Percentiles rank a stretch among this genome's conserved stretches.
These are phyloP conservation scores for Cuculus canorus DNA, from an alignment of 2,797 vertebrate species.

Conservation along the genomic window DNA sequence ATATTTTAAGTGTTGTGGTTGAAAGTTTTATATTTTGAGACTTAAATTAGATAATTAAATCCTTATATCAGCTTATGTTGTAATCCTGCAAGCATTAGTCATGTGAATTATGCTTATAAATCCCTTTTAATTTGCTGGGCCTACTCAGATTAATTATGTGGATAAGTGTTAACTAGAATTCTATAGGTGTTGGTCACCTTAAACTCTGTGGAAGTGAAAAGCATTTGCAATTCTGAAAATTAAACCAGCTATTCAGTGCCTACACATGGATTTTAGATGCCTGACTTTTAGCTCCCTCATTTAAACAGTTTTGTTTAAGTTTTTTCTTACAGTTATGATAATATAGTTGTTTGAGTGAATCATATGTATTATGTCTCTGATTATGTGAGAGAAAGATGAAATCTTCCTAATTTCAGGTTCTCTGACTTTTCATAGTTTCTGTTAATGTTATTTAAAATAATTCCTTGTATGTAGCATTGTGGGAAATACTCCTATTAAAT, in stretches of 20 bases:
- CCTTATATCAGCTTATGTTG: neutral
- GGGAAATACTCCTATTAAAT: slow-evolving; percentile 49
- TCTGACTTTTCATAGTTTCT: slow-evolving; percentile 28
- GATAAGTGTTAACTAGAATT: neutral
- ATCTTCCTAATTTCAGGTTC: slow-evolving; percentile 1
- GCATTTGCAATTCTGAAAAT: slow-evolving; percentile 16
- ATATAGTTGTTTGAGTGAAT: slow-evolving; percentile 19
- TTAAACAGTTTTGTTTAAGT: slow-evolving; percentile 22
- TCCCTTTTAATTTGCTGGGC: slow-evolving; percentile 2
- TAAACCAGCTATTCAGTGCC: slow-evolving; percentile 59
- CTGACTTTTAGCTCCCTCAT: slow-evolving; percentile 16
- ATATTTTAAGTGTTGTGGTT: neutral
- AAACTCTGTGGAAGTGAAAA: slow-evolving; percentile 24
- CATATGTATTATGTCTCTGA: slow-evolving; percentile 7
- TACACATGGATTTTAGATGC: slow-evolving; percentile 39
- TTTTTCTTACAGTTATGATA: slow-evolving; percentile 12
- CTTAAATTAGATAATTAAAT: neutral
- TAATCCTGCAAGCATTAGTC: slow-evolving; percentile 14
- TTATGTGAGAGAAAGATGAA: slow-evolving; percentile 33
- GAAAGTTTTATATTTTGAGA: slow-evolving; percentile 5
- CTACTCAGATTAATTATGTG: neutral
- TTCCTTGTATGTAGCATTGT: slow-evolving; percentile 44
- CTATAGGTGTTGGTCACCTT: neutral
- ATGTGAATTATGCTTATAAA: neutral
- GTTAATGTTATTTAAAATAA: slow-evolving; percentile 54